phyloP scores from a whole-genome alignment of 37 sponge, comb jelly and placozoan species.

The Chondrosia reniformis region DNA sequence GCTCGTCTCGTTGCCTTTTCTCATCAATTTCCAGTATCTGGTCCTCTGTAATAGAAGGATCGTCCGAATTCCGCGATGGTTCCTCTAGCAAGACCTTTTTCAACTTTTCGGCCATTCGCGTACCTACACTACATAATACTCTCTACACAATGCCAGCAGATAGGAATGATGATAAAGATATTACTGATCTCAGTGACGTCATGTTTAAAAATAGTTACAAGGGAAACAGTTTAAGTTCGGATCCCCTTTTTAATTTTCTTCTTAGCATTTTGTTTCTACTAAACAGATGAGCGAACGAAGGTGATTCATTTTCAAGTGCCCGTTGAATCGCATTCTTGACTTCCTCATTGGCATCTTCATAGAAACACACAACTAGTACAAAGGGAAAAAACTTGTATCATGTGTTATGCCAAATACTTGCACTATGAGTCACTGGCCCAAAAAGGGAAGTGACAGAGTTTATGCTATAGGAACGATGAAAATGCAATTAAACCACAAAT shows the following conservation, averaged over 20 bases:
- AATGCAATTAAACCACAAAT: no score
- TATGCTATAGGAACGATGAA: no score
- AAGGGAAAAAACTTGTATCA: background rate
- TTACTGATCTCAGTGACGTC: no score
- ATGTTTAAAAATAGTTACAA: no score
- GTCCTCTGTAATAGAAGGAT: constrained; percentile 8
- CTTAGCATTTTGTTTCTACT: constrained; percentile 80
- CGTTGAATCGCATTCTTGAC: constrained; percentile 42
- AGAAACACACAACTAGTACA: constrained; percentile 50
- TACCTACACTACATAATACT: no score
- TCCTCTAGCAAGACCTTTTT: background rate
- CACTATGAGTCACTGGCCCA: no score
- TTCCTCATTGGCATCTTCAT: constrained; percentile 14
- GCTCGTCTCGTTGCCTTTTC: background rate
- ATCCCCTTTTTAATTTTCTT: constrained; percentile 52
- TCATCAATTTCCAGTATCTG: background rate
- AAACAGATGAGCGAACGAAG: constrained; percentile 53
- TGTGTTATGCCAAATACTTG: background rate
- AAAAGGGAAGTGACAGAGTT: no score
- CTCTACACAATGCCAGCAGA: no score
- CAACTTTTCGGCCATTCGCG: background rate
- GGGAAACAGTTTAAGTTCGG: no score
- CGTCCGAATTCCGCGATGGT: background rate
- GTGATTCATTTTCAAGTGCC: constrained; percentile 18
- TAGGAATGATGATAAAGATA: no score